Evolutionary conservation across 2,113 vertebrate genomes (phyloP).

Genomic region (Hippotragus niger): DNA sequence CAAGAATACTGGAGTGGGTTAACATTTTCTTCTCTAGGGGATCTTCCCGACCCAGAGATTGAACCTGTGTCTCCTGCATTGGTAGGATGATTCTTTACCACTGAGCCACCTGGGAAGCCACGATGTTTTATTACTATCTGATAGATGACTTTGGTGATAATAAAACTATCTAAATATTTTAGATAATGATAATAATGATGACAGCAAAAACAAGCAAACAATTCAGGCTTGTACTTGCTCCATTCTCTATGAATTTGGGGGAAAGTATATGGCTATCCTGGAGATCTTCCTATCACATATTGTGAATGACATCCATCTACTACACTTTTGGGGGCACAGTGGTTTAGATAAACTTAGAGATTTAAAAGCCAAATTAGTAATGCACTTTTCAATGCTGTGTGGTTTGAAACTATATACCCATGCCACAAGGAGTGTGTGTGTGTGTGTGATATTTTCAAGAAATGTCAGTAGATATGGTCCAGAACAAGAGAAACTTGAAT

Average conservation of each 20-base stretch:
- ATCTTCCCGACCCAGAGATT: not conserved
- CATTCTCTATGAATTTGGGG: not conserved
- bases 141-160: not conserved
- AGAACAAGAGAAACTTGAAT: slow-evolving; percentile 24
- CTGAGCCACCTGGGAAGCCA: not conserved
- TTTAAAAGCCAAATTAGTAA: slow-evolving; percentile 21
- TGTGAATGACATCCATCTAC: not conserved
- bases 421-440: not conserved
- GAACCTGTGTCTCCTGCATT: rapidly evolving
- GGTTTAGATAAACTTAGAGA: not conserved
- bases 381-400: not conserved
- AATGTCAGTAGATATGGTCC: not conserved
- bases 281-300: not conserved
- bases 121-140: not conserved
- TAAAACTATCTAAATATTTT: not conserved
- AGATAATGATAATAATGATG: not conserved
- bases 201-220: not conserved
- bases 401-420: slow-evolving; percentile 15
- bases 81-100: not conserved
- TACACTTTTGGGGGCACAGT: not conserved
- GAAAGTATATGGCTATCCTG: not conserved
- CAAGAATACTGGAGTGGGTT: not conserved
- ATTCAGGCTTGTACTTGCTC: not conserved
- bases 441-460: not conserved
- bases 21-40: not conserved